Conservation (phyloP, 2,797 vertebrate species). For the Streptopelia turtur region DNA sequence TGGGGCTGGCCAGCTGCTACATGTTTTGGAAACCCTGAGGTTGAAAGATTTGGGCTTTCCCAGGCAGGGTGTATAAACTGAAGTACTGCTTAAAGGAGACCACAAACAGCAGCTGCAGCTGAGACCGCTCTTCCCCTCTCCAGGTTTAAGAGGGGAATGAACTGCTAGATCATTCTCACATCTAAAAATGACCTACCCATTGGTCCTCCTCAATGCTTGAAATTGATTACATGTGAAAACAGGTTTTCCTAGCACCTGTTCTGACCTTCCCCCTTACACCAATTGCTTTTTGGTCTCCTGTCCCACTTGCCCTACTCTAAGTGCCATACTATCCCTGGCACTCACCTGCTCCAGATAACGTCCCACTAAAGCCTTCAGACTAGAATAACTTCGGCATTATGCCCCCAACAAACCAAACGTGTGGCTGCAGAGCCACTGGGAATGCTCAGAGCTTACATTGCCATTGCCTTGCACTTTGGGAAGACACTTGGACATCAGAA, state of each 20-base stretch:
- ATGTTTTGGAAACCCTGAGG: conserved; percentile 18
- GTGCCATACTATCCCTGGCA: not conserved
- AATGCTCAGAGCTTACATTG: not conserved
- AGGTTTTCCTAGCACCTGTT: not conserved
- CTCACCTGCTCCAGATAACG: rapidly evolving
- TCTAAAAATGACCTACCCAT: not conserved
- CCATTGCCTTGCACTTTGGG: not conserved
- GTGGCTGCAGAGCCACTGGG: not conserved
- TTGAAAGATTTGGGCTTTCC: conserved; percentile 29
- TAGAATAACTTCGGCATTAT: not conserved
- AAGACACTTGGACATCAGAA: not conserved
- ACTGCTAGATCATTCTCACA: not conserved
- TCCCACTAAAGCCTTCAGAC: not conserved
- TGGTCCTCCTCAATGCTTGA: not conserved
- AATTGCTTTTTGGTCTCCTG: not conserved
- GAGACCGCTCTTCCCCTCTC: not conserved
- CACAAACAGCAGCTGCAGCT: not conserved
- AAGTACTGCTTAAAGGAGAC: not conserved
- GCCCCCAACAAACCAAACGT: not conserved
- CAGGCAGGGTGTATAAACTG: not conserved
- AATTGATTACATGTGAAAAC: not conserved
- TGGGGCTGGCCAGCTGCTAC: not conserved
- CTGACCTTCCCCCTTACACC: not conserved
- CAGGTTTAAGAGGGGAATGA: not conserved
- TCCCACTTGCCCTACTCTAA: not conserved